Evolutionary conservation across 2,113 vertebrate species (phyloP).

Genomic region (Eubucco bourcierii): DNA sequence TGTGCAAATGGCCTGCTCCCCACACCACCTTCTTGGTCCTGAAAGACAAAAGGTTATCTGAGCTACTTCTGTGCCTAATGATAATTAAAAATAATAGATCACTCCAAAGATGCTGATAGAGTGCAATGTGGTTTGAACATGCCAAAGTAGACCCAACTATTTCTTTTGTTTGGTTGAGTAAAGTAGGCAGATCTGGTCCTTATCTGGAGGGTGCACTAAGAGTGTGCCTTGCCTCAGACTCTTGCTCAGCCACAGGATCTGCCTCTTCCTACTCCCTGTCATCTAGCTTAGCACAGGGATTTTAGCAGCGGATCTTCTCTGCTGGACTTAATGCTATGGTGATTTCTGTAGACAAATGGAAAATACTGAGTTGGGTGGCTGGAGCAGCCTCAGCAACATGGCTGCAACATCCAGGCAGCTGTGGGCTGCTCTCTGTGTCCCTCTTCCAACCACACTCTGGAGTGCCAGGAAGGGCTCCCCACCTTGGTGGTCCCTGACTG

Average conservation of each 20-base stretch:
- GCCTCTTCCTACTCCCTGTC: neutral
- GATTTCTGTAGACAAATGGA: neutral
- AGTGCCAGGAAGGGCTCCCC: neutral
- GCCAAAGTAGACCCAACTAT: neutral
- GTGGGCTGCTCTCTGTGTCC: neutral
- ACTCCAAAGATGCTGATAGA: neutral
- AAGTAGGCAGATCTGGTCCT: neutral
- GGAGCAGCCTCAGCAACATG: neutral
- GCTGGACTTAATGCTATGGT: neutral
- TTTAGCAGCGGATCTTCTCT: neutral
- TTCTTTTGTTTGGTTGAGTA: neutral
- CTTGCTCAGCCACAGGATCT: neutral
- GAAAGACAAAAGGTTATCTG: conserved; percentile 2
- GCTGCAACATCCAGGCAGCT: neutral
- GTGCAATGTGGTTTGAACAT: neutral
- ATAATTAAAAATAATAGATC: neutral
- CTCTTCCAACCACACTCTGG: neutral
- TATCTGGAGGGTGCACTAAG: neutral
- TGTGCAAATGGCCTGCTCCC: neutral
- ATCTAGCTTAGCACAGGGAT: neutral
- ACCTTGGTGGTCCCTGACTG: neutral
- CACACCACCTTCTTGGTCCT: neutral
- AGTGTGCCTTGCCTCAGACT: neutral
- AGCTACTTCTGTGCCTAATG: neutral
- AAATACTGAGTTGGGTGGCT: neutral